Evolutionary conservation across 2,797 vertebrate genomes (phyloP), one percentile per base, ranked within the genome.

Genomic region (Threskiornis aethiopicus): DNA sequence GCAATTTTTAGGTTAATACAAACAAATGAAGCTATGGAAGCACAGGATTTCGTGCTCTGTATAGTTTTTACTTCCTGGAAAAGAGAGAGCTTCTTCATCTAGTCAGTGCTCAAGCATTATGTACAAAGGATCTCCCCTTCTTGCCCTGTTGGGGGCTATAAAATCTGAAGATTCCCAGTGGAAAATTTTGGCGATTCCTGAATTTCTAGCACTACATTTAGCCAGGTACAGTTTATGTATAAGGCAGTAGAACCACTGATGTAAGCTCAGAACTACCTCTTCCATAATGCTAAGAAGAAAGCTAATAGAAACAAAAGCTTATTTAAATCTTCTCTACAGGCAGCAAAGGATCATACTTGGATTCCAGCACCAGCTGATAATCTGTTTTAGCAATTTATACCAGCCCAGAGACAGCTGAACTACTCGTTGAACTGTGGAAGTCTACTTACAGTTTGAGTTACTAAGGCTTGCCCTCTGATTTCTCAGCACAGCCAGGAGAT

Each of bases 21-120:
- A 97, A 93, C 87, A 95, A 97, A 83, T 24, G 35, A 89, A 90
- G 57, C 80, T 82, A 73, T 39, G 95, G 92, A 97, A 97, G 94
- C 89, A 95, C 81, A 97, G 78, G 89, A 95, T 95, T 83, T 85
- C 16, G 41, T 91, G 80, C 82, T 83, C 24, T 82, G 65, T 96
- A 42, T 86, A 73, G n/a, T 58, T 84, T 81, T 76, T 93, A 61
- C 28, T 87, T 44, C 79, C 41, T 88, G 88, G 76, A 75, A 93
- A 93, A 72, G 87, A 95, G 86, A 94, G 52, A 39, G 77, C 79
- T 93, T 64, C 73, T 96, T 93, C 37, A 92, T 89, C 80, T 92
- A 75, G 52, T 91, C 87, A 93, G 89, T 95, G 90, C 78, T 91
- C 64, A 62, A 73, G 83, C 88, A 94, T 58, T 96, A 84, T 83